Evolutionary conservation across 2,797 vertebrate species (phyloP), one percentile per base, ranked within the genome.

Genomic region (Mus spretus): DNA sequence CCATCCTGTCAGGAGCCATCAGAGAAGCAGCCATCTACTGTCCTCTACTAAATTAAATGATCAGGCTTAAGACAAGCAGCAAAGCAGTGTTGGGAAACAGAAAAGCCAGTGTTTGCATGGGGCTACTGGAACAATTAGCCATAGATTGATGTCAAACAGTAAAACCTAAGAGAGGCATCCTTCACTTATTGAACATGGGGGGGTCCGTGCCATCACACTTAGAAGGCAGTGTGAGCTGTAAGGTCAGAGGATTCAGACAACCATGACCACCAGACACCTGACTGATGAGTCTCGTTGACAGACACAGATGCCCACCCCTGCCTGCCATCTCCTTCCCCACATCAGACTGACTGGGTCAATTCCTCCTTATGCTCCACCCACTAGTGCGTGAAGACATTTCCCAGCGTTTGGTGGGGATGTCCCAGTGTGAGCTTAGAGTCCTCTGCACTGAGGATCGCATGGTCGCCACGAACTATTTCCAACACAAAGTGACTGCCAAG

Each of bases 151-250:
- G 0, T 34, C 8, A 53, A 40, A 2, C n/a, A 0, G 1, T 19
- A 10, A 37, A 14, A 12, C 80, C 37, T 0, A 17, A 10, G 26
- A 20, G 0, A 0, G 9, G 7, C 0, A 31, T 57, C 15, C 61
- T 70, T 7, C n/a, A 50, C 9, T 40, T 34, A 11, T 44, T 0
- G 26, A 14, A 28, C 0, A 0, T 1, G n/a, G 0, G 37, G 37
- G 37, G 0, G 0, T 3, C 24, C 11, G 6, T 24, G 4, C 57
- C 78, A 8, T 50, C 89, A 34, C 24, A 44, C 77, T 19, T 8
- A 3, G 61, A 86, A 26, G 34, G n/a, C 0, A 1, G 8, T 0
- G 0, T 53, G 70, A 22, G 75, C 55, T 17, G 3, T 0, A 1
- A 37, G 26, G 19, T 3, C 1, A 70, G 26, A 31, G 22, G 6